Percentiles rank a stretch among this genome's conserved stretches.
Conservation (phyloP, 1,140 invertebrate species). For the Manduca sexta region DNA sequence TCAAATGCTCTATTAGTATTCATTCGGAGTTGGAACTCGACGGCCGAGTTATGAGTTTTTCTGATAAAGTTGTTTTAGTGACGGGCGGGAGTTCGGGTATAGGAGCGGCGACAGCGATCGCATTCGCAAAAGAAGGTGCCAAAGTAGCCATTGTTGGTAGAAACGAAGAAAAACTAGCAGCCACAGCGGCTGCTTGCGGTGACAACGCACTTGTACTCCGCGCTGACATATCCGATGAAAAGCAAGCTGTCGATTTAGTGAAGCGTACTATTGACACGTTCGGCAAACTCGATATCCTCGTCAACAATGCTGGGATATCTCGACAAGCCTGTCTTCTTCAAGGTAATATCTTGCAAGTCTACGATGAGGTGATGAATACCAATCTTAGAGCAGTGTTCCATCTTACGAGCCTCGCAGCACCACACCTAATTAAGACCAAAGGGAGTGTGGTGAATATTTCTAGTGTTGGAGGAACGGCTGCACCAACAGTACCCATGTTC, state of each 20-base stretch:
- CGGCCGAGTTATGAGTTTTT: conserved; percentile 29
- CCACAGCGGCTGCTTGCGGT: background rate
- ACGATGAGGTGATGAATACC: conserved; percentile 77
- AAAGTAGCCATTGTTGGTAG: conserved; percentile 77
- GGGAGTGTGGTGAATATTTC: conserved; percentile 5
- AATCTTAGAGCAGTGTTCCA: conserved; percentile 37
- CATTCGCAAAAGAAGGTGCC: conserved; percentile 73
- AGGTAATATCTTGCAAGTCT: conserved; percentile 78
- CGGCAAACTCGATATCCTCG: conserved; percentile 75
- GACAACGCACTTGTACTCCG: conserved; percentile 64
- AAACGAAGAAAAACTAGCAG: conserved; percentile 69
- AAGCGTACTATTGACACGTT: conserved; percentile 73
- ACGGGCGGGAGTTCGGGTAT: conserved; percentile 90
- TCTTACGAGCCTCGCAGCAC: conserved; percentile 5
- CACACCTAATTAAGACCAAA: conserved; percentile 3
- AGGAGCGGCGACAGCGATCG: conserved; percentile 82
- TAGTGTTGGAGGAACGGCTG: background rate
- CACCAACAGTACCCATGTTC: background rate
- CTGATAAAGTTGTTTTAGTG: conserved; percentile 77
- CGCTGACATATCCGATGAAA: conserved; percentile 78
- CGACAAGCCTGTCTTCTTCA: conserved; percentile 76
- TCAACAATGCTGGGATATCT: conserved; percentile 83
- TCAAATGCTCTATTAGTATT: too few relatives aligned
- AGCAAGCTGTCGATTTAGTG: conserved; percentile 74
- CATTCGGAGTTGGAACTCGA: too few relatives aligned